Conservation (phyloP, 2,888 invertebrate species). For the Acleris sparsana region DNA sequence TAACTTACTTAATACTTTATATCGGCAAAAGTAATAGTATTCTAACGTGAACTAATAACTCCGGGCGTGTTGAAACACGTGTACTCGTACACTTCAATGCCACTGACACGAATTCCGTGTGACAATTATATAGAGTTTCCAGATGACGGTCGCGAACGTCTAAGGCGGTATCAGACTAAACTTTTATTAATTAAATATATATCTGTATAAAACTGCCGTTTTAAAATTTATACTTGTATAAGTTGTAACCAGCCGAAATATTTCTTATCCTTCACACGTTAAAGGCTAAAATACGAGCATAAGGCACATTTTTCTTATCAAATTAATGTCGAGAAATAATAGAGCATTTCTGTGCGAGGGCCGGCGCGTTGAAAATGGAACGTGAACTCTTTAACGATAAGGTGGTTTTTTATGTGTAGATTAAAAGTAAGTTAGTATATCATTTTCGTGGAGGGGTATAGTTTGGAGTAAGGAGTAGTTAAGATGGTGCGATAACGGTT, state of each 20-base stretch:
- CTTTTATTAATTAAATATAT: constrained; percentile 43
- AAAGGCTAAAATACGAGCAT: constrained; percentile 24
- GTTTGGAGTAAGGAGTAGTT: constrained; percentile 80
- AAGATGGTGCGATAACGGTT: constrained; percentile 79
- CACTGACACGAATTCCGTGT: no score
- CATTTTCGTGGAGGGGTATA: constrained; percentile 74
- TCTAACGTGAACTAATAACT: constrained; percentile 12
- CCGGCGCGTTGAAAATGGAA: constrained; percentile 42
- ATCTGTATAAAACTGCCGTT: constrained; percentile 53
- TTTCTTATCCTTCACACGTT: constrained; percentile 9
- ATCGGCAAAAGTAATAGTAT: constrained; percentile 7
- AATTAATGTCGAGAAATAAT: constrained; percentile 79
- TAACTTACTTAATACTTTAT: constrained; percentile 12
- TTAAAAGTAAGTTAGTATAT: constrained; percentile 66
- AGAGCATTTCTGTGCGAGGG: constrained; percentile 46
- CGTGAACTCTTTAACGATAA: constrained; percentile 48
- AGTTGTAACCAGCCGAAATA: constrained; percentile 26
- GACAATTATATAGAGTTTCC: no score
- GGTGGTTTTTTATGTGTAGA: constrained; percentile 52
- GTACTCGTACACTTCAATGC: neutral
- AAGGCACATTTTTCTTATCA: constrained; percentile 70
- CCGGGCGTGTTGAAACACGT: constrained; percentile 3
- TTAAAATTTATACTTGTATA: constrained; percentile 50
- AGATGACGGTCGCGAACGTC: no score
- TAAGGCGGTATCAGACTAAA: constrained; percentile 23